Evolutionary conservation across 2,113 vertebrate genomes (phyloP).

Genomic region (Atrichornis clamosus): DNA sequence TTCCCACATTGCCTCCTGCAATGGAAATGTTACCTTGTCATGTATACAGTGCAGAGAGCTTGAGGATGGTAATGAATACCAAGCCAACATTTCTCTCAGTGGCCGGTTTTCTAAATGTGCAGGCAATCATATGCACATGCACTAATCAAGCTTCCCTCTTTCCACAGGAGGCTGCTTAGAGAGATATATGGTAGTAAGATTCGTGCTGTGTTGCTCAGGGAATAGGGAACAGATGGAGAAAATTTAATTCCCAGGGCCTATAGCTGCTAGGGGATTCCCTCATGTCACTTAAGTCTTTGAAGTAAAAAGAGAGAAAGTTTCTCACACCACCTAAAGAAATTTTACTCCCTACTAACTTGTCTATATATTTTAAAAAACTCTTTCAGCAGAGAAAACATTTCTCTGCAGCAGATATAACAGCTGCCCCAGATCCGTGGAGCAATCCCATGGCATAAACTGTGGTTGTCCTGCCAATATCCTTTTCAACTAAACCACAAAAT

Average conservation of each 20-base stretch:
- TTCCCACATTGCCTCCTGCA: conserved; percentile 53
- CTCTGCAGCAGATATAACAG: conserved; percentile 36
- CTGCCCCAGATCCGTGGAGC: background rate
- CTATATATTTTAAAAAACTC: conserved; percentile 54
- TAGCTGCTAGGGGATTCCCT: conserved; percentile 64
- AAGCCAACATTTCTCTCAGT: conserved; percentile 48
- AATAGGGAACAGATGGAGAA: conserved; percentile 71
- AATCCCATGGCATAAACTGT: background rate
- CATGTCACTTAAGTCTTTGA: conserved; percentile 69
- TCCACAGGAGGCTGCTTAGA: conserved; percentile 68
- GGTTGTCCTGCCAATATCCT: conserved; percentile 47
- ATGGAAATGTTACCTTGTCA: conserved; percentile 63
- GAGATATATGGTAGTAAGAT: conserved; percentile 68
- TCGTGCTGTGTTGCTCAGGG: conserved; percentile 49
- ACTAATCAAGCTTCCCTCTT: conserved; percentile 66
- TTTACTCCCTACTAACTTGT: conserved; percentile 45
- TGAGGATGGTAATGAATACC: conserved; percentile 48
- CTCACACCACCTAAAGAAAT: conserved; percentile 49
- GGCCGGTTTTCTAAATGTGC: conserved; percentile 51
- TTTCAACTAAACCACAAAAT: conserved; percentile 65
- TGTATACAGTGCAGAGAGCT: conserved; percentile 38
- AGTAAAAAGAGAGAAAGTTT: conserved; percentile 64
- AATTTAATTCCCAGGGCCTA: conserved; percentile 71
- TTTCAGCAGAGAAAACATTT: conserved; percentile 47
- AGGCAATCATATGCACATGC: conserved; percentile 5